These are phyloP conservation scores for Catostomus latipinnis DNA, from an alignment of 2,797 vertebrate genomes.

Conservation along the genomic window DNA sequence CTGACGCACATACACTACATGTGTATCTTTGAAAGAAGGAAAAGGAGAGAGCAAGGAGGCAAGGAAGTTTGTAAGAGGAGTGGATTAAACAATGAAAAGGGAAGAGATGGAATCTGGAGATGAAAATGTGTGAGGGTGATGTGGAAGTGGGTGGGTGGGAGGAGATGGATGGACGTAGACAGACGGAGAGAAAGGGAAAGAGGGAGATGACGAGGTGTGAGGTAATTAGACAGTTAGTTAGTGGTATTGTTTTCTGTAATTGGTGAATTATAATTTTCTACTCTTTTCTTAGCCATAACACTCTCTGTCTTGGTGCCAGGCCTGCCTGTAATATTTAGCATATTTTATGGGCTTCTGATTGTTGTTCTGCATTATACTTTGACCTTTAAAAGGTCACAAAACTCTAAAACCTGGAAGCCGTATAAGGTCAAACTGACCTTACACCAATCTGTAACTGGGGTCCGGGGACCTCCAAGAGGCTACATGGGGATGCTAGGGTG, in stretches of 20 bases:
- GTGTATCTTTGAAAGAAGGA: conserved; percentile 6
- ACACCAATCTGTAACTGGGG: not conserved
- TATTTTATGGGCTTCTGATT: not conserved
- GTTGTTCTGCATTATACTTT: not conserved
- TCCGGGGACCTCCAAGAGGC: no score
- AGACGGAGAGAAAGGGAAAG: conserved; percentile 9
- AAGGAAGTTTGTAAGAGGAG: not conserved
- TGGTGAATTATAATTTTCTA: conserved; percentile 19
- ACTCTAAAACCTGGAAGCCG: not conserved
- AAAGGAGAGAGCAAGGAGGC: not conserved
- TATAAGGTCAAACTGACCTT: not conserved
- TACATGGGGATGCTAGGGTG: no score
- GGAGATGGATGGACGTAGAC: conserved; percentile 12
- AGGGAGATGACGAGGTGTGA: conserved; percentile 12
- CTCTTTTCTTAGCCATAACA: conserved; percentile 29
- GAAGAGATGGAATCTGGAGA: conserved; percentile 43
- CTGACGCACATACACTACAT: conserved; percentile 35
- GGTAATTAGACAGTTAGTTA: conserved; percentile 17
- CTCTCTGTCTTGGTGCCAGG: not conserved
- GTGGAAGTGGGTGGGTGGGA: conserved; percentile 40
- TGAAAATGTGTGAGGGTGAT: conserved; percentile 33
- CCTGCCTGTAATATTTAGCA: not conserved
- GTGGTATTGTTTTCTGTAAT: conserved; percentile 31
- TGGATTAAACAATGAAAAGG: conserved; percentile 38
- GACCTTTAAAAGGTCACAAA: not conserved